Evolutionary conservation across 2,113 vertebrate species (phyloP), one percentile per base, ranked within the genome.

Genomic region (Plectropomus leopardus): DNA sequence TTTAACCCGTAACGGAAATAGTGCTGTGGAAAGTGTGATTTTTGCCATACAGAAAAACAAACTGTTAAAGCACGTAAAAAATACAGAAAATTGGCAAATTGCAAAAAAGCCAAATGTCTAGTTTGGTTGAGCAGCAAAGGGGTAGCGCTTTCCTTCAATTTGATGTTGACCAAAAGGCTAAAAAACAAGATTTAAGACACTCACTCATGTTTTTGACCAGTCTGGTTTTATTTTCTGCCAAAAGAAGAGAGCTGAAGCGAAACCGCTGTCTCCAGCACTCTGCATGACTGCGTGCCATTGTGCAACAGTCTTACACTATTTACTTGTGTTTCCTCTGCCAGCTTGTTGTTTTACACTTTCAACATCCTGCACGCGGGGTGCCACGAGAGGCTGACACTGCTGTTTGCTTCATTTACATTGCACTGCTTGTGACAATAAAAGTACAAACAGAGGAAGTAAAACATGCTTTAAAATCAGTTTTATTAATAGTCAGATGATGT

Each of bases 1-100:
- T 93, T 91, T 86, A 85, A 89, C 88, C 88, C 90, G 89, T 63
- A 82, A 88, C 72, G 67, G 85, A 91, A 92, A 90, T 90, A 90
- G 80, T 55, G 69, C 64, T 54, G 32, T 84, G 86, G 84, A 91
- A 91, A 90, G 87, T 89, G 86, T 94, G 87, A 92, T 91, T 92
- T 84, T 36, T 89, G 86, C 84, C 84, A 82, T 84, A 88, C 85
- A 88, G 77, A 78, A 82, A 87, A 88, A 86, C 66, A 68, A 82
- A 76, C 72, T 79, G 77, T 72, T 82, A 84, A 21, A 36, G 42
- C 5, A 24, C 34, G 61, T 78, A 34, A 28, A 45, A 66, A 83
- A 74, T 68, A 60, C 34, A 79, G 21, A 55, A 71, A 78, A 60
- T 32, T 72, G 57, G 57, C 28, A 77, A 80, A 59, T 58, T 3